A percentile compares a stretch with the other conserved stretches of the same genome.
These are phyloP conservation scores for Guaruba guarouba DNA, from an alignment of 2,113 vertebrate genomes.

Conservation along the genomic window DNA sequence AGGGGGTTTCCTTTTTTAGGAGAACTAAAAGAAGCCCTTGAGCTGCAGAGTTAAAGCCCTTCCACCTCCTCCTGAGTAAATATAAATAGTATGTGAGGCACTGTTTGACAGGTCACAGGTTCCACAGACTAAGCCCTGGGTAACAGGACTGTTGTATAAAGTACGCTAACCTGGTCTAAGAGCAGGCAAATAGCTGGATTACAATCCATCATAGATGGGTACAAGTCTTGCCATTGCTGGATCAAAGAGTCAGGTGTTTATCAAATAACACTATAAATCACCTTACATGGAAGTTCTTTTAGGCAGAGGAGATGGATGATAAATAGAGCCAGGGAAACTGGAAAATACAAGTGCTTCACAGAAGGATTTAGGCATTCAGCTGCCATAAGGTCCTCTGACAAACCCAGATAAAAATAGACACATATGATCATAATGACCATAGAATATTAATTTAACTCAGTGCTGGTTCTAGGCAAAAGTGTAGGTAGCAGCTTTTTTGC, in stretches of 20 bases:
- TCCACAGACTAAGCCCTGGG: not conserved
- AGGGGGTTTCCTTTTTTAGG: not conserved
- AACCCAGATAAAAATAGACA: not conserved
- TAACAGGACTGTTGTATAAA: not conserved
- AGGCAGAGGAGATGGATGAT: not conserved
- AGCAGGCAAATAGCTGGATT: not conserved
- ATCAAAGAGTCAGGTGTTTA: not conserved
- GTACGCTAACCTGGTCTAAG: not conserved
- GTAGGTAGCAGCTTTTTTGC: accelerated
- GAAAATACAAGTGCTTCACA: not conserved
- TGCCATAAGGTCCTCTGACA: not conserved
- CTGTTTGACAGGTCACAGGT: not conserved
- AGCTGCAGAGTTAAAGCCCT: not conserved
- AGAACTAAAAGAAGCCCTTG: not conserved
- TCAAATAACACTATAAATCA: not conserved
- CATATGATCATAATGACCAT: accelerated
- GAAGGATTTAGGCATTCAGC: not conserved
- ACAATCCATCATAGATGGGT: not conserved
- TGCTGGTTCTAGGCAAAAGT: not conserved
- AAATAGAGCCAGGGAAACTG: not conserved
- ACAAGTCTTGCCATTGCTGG: not conserved
- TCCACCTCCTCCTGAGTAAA: not conserved
- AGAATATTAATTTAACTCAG: not conserved
- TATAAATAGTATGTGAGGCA: not conserved
- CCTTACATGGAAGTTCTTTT: not conserved